Evolutionary conservation across 30 jellyfish, hydroid and myxozoan genomes (phyloP).

Genomic region (Cassiopea andromeda): DNA sequence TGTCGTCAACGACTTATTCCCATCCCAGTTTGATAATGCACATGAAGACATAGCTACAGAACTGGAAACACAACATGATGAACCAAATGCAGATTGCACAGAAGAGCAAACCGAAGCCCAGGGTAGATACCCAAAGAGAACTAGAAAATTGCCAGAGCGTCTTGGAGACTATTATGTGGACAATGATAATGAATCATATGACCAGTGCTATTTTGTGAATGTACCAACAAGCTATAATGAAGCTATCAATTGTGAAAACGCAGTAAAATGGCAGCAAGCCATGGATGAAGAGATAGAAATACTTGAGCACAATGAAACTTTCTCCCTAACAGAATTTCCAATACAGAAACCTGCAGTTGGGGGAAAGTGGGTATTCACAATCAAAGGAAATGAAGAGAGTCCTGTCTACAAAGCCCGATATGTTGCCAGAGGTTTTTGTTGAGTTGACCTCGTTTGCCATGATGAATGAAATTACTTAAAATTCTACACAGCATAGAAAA

Average conservation of each 20-base stretch:
- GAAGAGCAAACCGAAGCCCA: no score
- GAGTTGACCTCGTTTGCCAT: no score
- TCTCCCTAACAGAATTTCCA: slow-evolving; percentile 12
- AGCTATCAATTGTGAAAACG: slow-evolving; percentile 12
- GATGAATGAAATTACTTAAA: no score
- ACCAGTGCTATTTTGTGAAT: not conserved
- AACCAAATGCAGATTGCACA: no score
- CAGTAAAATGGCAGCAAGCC: slow-evolving; percentile 60
- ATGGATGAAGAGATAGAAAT: slow-evolving; percentile 69
- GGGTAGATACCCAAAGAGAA: not conserved
- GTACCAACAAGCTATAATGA: not conserved
- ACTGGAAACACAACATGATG: not conserved
- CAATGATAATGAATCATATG: not conserved
- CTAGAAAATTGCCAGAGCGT: not conserved
- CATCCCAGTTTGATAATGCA: not conserved
- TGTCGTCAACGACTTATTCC: not conserved
- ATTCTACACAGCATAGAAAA: no score
- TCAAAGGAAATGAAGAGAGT: slow-evolving; percentile 9
- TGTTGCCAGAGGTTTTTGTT: slow-evolving; percentile 28
- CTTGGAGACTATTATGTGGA: not conserved
- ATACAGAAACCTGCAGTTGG: slow-evolving; percentile 2
- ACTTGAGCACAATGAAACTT: slow-evolving; percentile 26
- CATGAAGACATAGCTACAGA: not conserved
- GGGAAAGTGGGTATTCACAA: slow-evolving; percentile 39
- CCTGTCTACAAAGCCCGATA: slow-evolving; percentile 65